Percentiles rank a stretch among this genome's conserved stretches.
phyloP scores from a whole-genome alignment of 64 coral and sea anemone genomes.

The Porites australiensis region DNA sequence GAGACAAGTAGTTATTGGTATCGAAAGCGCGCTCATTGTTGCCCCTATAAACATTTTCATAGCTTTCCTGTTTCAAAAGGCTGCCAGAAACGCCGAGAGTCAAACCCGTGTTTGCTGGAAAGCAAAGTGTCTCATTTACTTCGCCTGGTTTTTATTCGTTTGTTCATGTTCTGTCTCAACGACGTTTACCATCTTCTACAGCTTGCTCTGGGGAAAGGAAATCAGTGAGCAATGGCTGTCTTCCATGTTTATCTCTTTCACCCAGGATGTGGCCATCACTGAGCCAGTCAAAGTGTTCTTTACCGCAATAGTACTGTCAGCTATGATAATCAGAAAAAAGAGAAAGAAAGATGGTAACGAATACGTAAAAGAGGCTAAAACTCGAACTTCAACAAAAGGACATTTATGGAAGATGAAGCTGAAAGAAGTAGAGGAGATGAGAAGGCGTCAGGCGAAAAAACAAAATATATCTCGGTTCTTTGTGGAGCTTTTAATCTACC shows the following conservation, averaged over 20 bases:
- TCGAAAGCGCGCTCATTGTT: slow-evolving; percentile 40
- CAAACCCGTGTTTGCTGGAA: neutral
- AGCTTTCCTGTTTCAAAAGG: slow-evolving; percentile 46
- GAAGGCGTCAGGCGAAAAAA: slow-evolving; percentile 56
- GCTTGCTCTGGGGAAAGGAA: slow-evolving; percentile 71
- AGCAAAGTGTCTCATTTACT: slow-evolving; percentile 39
- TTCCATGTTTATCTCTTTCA: slow-evolving; percentile 77
- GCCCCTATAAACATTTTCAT: slow-evolving; percentile 65
- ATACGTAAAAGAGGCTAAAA: no score
- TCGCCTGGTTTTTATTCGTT: slow-evolving; percentile 74
- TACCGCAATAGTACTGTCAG: slow-evolving; percentile 55
- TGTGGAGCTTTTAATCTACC: slow-evolving; percentile 25
- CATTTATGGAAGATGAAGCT: neutral
- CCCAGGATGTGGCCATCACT: slow-evolving; percentile 65
- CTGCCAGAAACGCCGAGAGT: neutral
- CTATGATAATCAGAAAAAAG: slow-evolving; percentile 31
- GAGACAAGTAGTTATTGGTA: slow-evolving; percentile 56
- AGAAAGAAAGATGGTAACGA: neutral
- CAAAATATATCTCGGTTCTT: slow-evolving; percentile 66
- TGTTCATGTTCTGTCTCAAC: slow-evolving; percentile 45
- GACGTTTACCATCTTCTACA: slow-evolving; percentile 64
- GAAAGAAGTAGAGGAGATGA: slow-evolving; percentile 46
- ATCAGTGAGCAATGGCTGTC: slow-evolving; percentile 79
- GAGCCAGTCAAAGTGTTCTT: slow-evolving; percentile 76
- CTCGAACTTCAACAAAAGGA: no score